Evolutionary conservation across 2,888 invertebrate species (phyloP).

Genomic region (Aphodius sticticus): DNA sequence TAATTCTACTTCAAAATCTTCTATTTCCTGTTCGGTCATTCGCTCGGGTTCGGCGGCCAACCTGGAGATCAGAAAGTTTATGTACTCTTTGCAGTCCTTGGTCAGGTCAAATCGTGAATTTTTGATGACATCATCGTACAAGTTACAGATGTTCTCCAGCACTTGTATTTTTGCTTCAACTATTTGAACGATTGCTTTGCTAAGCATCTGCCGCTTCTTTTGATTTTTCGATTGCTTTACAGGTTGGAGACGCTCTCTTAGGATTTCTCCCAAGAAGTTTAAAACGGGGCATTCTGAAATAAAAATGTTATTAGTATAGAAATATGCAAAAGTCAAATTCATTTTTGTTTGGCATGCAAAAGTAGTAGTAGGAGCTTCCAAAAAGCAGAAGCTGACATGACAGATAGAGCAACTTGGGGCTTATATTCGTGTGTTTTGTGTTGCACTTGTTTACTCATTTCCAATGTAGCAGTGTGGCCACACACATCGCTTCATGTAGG

Average conservation of each 20-base stretch:
- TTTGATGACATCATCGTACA: conserved; percentile 31
- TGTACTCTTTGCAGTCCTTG: conserved; percentile 26
- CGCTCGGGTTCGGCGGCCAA: conserved; percentile 42
- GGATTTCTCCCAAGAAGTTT: neutral
- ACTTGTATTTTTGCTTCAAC: conserved; percentile 45
- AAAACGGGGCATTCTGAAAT: conserved; percentile 4
- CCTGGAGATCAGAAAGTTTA: conserved; percentile 44
- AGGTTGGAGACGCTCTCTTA: conserved; percentile 29
- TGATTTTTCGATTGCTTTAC: conserved; percentile 25
- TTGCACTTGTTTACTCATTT: no score
- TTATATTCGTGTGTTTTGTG: no score
- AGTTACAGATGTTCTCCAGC: conserved; percentile 41
- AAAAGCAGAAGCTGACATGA: no score
- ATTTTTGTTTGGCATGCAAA: no score
- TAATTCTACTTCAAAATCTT: conserved; percentile 52
- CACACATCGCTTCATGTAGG: no score
- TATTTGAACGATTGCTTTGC: conserved; percentile 38
- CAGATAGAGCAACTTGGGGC: no score
- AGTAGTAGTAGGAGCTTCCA: no score
- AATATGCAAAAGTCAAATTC: neutral
- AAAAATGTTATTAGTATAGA: neutral
- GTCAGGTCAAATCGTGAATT: conserved; percentile 15
- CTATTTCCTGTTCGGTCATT: conserved; percentile 51
- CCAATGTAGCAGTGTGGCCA: no score
- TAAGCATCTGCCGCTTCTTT: conserved; percentile 39